These are phyloP conservation scores for Pseudochirops corinnae DNA, from an alignment of 2,797 vertebrate species.

Conservation along the genomic window DNA sequence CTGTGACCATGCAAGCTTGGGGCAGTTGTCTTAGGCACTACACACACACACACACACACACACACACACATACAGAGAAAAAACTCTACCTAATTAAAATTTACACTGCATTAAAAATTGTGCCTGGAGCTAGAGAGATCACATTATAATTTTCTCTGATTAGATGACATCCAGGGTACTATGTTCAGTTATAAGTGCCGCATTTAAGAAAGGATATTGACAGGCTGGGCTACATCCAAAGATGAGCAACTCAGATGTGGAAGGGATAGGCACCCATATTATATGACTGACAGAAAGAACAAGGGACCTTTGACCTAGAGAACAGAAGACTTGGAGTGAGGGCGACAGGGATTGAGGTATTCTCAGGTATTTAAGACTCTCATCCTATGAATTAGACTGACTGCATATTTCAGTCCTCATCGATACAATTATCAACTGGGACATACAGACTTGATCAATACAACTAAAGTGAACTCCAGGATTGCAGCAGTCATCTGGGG, in stretches of 20 bases:
- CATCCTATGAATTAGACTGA: not conserved
- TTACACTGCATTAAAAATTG: not conserved
- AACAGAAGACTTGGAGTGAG: not conserved
- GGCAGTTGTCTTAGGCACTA: not conserved
- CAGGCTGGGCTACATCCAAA: not conserved
- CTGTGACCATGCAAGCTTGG: not conserved
- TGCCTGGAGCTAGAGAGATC: not conserved
- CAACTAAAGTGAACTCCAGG: constrained; percentile 1
- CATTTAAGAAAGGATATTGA: not conserved
- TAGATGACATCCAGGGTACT: not conserved
- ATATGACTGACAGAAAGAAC: not conserved
- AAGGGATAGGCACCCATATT: not conserved
- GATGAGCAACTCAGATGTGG: not conserved
- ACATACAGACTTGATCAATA: not conserved
- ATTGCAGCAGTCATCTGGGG: not conserved
- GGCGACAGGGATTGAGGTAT: not conserved
- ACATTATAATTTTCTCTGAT: not conserved
- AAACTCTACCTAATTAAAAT: not conserved
- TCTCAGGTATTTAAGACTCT: not conserved
- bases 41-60: not conserved
- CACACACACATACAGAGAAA: too few species aligned
- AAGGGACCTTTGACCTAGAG: not conserved
- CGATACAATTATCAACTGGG: not conserved
- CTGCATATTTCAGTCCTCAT: not conserved
- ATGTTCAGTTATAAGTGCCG: not conserved